Conservation (phyloP, 2,797 vertebrate species). For the Hippocampus kuda region DNA sequence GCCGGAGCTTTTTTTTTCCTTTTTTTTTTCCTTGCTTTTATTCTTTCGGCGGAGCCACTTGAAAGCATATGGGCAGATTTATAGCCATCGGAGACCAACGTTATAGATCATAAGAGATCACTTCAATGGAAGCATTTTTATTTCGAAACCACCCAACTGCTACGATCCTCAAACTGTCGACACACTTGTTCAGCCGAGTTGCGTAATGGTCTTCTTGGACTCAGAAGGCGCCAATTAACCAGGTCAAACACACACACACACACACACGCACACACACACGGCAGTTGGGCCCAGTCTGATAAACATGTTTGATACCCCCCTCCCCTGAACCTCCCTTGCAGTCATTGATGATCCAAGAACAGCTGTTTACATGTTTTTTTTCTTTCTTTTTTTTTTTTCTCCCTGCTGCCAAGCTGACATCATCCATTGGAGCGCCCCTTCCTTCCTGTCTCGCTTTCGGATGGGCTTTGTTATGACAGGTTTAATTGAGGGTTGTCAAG, state of each 20-base stretch:
- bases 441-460: slow-evolving; percentile 64
- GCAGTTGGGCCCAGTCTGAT: slow-evolving; percentile 30
- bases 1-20: slow-evolving; percentile 50
- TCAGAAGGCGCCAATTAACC: slow-evolving; percentile 34
- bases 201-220: slow-evolving; percentile 25
- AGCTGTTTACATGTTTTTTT: slow-evolving; percentile 54
- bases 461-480: slow-evolving; percentile 75
- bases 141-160: background rate
- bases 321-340: slow-evolving; percentile 9
- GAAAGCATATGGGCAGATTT: slow-evolving; percentile 65
- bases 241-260: slow-evolving; percentile 14
- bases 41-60: slow-evolving; percentile 61
- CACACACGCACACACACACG: no score
- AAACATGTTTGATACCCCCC: slow-evolving; percentile 30
- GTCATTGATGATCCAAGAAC: slow-evolving; percentile 45
- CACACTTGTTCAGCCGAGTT: background rate
- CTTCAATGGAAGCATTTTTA: background rate
- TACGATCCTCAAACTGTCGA: background rate
- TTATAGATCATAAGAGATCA: slow-evolving; percentile 44
- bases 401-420: slow-evolving; percentile 55
- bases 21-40: slow-evolving; percentile 40
- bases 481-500: slow-evolving; percentile 77
- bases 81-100: slow-evolving; percentile 54
- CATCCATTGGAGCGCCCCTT: slow-evolving; percentile 53
- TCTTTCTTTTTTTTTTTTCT: slow-evolving; percentile 3